These are phyloP conservation scores for Acanthacorydalis orientalis DNA, from an alignment of 2,888 invertebrate species.

Conservation along the genomic window DNA sequence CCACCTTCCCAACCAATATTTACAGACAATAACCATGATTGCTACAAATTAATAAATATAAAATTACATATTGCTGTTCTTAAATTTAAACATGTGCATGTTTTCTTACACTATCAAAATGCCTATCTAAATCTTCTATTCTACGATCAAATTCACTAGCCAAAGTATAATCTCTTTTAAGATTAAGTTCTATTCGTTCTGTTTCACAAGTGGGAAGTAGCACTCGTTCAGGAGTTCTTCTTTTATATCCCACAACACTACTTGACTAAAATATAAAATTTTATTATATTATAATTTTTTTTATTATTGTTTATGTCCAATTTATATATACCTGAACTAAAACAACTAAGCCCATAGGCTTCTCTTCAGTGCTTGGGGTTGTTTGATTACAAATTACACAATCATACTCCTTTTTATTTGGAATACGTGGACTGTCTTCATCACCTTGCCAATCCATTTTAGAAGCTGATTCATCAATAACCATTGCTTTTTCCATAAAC, in stretches of 20 bases:
- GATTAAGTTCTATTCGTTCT: slow-evolving; percentile 33
- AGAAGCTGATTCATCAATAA: slow-evolving; percentile 29
- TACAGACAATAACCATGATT: slow-evolving; percentile 63
- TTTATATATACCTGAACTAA: slow-evolving; percentile 46
- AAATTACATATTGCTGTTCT: background rate
- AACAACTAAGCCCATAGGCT: slow-evolving; percentile 79
- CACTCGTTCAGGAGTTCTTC: slow-evolving; percentile 33
- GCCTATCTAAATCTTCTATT: slow-evolving; percentile 55
- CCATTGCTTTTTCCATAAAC: slow-evolving; percentile 70
- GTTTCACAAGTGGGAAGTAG: slow-evolving; percentile 45
- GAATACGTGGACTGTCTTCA: slow-evolving; percentile 35
- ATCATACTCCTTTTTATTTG: slow-evolving; percentile 59
- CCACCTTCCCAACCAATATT: slow-evolving; percentile 82
- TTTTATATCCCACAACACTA: slow-evolving; percentile 70
- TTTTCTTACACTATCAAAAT: slow-evolving; percentile 51
- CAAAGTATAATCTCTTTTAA: slow-evolving; percentile 44
- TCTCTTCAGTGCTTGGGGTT: slow-evolving; percentile 64
- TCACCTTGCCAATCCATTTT: slow-evolving; percentile 48
- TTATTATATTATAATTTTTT: background rate
- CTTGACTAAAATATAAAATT: slow-evolving; percentile 39
- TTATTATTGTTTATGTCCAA: background rate
- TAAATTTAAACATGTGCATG: slow-evolving; percentile 1
- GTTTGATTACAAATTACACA: slow-evolving; percentile 93
- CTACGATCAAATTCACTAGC: slow-evolving; percentile 61
- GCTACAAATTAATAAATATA: slow-evolving; percentile 24